A percentile compares a stretch with the other conserved stretches of the same genome.
These are phyloP conservation scores for Dolichopus griseipennis DNA, from an alignment of 2,888 invertebrate species.

Conservation along the genomic window DNA sequence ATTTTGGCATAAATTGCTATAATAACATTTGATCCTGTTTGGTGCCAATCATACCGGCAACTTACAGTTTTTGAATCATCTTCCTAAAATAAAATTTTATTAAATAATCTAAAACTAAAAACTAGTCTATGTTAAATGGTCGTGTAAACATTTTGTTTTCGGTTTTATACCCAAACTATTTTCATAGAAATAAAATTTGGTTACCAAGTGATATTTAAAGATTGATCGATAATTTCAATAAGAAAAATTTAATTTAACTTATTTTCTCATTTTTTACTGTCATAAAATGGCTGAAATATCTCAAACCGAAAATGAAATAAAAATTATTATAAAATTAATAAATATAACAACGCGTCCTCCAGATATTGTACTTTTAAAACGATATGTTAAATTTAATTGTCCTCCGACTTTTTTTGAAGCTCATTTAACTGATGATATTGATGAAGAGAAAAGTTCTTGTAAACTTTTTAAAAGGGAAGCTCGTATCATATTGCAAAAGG, in stretches of 20 bases:
- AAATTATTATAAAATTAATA: constrained; percentile 39
- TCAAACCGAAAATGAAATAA: constrained; percentile 40
- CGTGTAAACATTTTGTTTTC: no score
- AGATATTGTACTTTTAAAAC: constrained; percentile 37
- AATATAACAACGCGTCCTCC: constrained; percentile 35
- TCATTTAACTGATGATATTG: constrained; percentile 37
- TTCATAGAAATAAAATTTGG: no score
- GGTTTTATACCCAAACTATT: no score
- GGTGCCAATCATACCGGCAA: constrained; percentile 93
- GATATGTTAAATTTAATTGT: constrained; percentile 40
- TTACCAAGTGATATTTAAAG: constrained; percentile 14
- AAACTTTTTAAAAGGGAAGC: constrained; percentile 39
- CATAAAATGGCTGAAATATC: constrained; percentile 37
- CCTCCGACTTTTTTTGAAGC: constrained; percentile 42
- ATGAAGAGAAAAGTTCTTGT: constrained; percentile 38
- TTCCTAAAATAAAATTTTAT: constrained; percentile 43
- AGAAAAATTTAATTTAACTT: background rate
- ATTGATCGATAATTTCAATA: constrained; percentile 8
- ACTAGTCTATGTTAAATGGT: background rate
- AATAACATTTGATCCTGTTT: constrained; percentile 75
- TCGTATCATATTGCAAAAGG: constrained; percentile 36
- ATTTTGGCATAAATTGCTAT: constrained; percentile 87
- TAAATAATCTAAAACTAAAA: background rate
- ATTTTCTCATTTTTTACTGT: background rate
- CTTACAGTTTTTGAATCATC: constrained; percentile 49